phyloP scores from a whole-genome alignment of 2,888 invertebrate species.

The Cephus spinipes region DNA sequence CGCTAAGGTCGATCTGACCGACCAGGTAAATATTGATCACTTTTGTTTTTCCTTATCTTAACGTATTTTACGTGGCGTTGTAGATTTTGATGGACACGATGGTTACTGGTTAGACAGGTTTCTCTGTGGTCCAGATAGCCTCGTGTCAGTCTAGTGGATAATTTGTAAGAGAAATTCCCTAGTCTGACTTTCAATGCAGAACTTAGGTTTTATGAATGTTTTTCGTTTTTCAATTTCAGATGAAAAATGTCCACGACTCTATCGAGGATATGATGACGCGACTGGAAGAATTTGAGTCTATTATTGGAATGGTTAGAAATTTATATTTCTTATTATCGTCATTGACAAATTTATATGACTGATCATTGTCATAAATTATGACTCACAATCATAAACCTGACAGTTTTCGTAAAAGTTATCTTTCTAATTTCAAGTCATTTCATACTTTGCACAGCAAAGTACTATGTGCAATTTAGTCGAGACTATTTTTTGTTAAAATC shows the following conservation, averaged over 20 bases:
- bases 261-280: slow-evolving; percentile 64
- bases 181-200: background rate
- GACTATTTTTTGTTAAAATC: too few species aligned
- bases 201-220: background rate
- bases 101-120: background rate
- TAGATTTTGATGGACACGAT: background rate
- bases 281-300: slow-evolving; percentile 65
- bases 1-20: slow-evolving; percentile 51
- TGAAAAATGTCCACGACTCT: slow-evolving; percentile 55
- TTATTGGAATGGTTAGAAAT: slow-evolving; percentile 60
- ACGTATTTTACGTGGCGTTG: too few species aligned
- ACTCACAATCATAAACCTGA: background rate
- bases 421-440: too few species aligned
- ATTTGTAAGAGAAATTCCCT: background rate
- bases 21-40: slow-evolving; percentile 46
- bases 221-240: slow-evolving; percentile 41
- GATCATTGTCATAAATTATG: background rate
- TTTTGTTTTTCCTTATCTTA: background rate
- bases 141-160: background rate
- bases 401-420: background rate
- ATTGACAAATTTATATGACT: background rate
- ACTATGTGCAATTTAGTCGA: too few species aligned
- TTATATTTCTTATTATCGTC: background rate
- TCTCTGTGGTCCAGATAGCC: background rate
- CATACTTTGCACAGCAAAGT: too few species aligned